phyloP scores from a whole-genome alignment of 2,888 invertebrate genomes.

The Drosophila atripex region DNA sequence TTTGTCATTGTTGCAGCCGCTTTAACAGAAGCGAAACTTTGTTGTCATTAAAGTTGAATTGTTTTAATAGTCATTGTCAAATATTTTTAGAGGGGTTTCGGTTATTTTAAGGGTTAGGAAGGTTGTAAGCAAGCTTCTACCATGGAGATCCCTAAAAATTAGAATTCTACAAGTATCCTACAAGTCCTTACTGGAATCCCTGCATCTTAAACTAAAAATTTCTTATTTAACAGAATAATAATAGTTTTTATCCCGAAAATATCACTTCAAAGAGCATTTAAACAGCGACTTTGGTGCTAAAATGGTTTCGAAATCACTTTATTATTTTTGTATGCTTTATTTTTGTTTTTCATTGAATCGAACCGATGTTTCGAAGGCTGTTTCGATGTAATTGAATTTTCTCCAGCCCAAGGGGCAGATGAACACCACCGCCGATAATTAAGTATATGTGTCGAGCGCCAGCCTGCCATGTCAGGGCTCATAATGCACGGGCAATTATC shows the following conservation, averaged over 20 bases:
- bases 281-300: not conserved
- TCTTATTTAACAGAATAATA: too few species aligned
- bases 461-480: conserved; percentile 28
- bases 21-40: not conserved
- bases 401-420: not conserved
- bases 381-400: conserved; percentile 63
- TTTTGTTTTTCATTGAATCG: conserved; percentile 41
- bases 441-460: conserved; percentile 43
- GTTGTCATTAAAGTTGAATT: not conserved
- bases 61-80: not conserved
- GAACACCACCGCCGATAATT: conserved; percentile 34
- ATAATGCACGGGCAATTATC: conserved; percentile 23
- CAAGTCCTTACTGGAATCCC: too few species aligned
- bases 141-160: too few species aligned
- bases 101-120: not conserved
- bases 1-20: not conserved
- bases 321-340: conserved; percentile 28
- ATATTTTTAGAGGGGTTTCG: not conserved
- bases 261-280: not conserved
- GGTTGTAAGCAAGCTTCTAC: not conserved
- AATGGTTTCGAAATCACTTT: conserved; percentile 11
- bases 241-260: not conserved
- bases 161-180: not conserved
- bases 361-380: conserved; percentile 20
- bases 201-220: too few species aligned